Evolutionary conservation across 2,797 vertebrate species (phyloP), one percentile per base, ranked within the genome.

Genomic region (Zenarchopterus dispar): DNA sequence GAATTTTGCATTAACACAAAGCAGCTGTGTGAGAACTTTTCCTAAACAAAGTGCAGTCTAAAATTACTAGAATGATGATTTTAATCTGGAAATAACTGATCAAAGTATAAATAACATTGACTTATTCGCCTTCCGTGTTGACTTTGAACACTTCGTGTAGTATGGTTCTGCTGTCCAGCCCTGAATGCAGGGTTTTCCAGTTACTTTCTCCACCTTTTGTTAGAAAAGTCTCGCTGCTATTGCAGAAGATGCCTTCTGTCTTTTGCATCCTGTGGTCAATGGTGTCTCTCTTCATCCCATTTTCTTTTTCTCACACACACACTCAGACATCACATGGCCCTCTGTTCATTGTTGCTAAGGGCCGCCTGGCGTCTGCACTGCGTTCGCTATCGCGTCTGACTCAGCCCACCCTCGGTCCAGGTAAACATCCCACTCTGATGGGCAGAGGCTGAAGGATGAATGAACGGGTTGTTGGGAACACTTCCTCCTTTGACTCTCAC

Each of bases 261-360:
- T 6, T 64, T 67, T 46, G 50, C 73, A 66, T 72, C 48, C 45
- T 33, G 2, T 28, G 54, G 41, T 82, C 73, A 62, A 23, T 41
- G 44, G 24, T 70, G 11, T 33, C 4, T 75, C 47, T 41, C 48
- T 43, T 51, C 65, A 31, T 73, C 64, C 17, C 62, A 49, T 62
- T 52, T 66, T 50, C 62, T 49, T 48, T 59, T 33, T 48, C 62
- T 31, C 62, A 57, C 13, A 36, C 31, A 10, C 44, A 21, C 67
- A 58, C n/a, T n/a, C 5, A 39, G 11, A 39, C 36, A 39, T 39
- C 43, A 51, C 64, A 56, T 36, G 6, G 45, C 46, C 5, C 1
- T 28, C 45, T 56, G 55, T 41, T 73, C 81, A 86, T 81, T 84
- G 85, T 85, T 79, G 76, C 66, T 41, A 53, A 71, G 69, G 74